Evolutionary conservation across 2,113 vertebrate species (phyloP), one percentile per base, ranked within the genome.

Genomic region (Scortum barcoo): DNA sequence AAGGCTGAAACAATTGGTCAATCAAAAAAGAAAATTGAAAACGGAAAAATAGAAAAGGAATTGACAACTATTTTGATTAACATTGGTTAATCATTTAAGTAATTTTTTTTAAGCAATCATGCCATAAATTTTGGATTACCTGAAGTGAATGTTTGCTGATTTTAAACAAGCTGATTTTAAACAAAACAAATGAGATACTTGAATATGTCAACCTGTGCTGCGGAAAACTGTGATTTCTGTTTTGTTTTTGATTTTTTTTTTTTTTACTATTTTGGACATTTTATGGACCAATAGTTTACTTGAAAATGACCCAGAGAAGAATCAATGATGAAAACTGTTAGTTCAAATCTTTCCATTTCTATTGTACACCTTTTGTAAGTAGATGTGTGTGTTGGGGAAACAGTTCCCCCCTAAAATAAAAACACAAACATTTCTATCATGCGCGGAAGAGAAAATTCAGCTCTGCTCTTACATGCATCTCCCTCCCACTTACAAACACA

Each of bases 401-500:
- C 33, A 36, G 4, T 67, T 46, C 12, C 9, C 17, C n/a, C n/a
- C n/a, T n/a, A 12, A 14, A 33, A 36, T 24, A 2, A 30, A 22
- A 67, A 67, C 26, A 75, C 1, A 36, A 0, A 4, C 38, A 36
- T 10, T 56, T 54, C 3, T 6, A 16, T 51, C 7, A n/a, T 66
- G 14, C 28, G 5, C 8, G 17, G 13, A 70, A 22, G 36, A 28
- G n/a, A 5, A 46, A 60, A 24, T 75, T 12, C 17, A 38, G 28
- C 48, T 46, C 17, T 67, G 63, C 48, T 4, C 30, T 65, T 38
- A 50, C 54, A n/a, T 5, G 51, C 33, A 82, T 44, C 65, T 30
- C 65, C 36, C 69, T 65, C 68, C 78, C 50, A 40, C 36, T 36
- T 42, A 60, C 73, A 72, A 78, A 84, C 24, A 50, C 19, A 60